These are phyloP conservation scores for Zosterops japonicus DNA, from an alignment of 2,113 vertebrate genomes.

Conservation along the genomic window DNA sequence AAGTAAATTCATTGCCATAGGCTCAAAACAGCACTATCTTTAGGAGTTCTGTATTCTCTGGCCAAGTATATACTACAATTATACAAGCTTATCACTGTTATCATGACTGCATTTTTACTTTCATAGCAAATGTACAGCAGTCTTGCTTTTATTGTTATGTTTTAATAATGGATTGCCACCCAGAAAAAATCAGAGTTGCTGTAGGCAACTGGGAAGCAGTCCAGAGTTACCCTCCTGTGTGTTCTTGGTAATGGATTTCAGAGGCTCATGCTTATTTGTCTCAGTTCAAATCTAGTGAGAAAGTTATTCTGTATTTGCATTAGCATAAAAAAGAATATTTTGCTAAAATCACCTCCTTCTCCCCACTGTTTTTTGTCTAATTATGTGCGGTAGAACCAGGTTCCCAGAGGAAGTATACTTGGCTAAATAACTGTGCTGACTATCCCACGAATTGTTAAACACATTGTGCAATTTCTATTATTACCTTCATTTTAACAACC, in stretches of 20 bases:
- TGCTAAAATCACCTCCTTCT: neutral
- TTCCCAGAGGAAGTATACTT: neutral
- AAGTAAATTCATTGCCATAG: neutral
- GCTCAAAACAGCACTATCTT: neutral
- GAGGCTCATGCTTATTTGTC: neutral
- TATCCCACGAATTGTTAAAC: neutral
- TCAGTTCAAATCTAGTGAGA: slow-evolving; percentile 19
- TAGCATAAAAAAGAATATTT: slow-evolving; percentile 4
- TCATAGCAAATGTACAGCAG: neutral
- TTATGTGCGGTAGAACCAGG: neutral
- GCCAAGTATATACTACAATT: neutral
- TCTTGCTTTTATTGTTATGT: neutral
- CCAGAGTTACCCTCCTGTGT: slow-evolving; percentile 47
- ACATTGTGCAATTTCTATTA: neutral
- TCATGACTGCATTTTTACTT: neutral
- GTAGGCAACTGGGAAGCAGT: slow-evolving; percentile 45
- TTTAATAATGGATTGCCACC: slow-evolving; percentile 46
- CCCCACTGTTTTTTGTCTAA: neutral
- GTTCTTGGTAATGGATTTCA: slow-evolving; percentile 25
- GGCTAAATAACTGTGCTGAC: neutral
- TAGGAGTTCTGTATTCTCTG: slow-evolving; percentile 16
- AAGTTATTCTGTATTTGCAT: slow-evolving; percentile 9
- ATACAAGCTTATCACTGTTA: slow-evolving; percentile 7
- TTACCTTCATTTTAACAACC: neutral
- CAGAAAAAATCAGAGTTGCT: slow-evolving; percentile 29